Percentiles rank a stretch among this genome's conserved stretches.
Evolutionary conservation across 2,888 invertebrate genomes (phyloP).

Genomic region (Psococerastis gibbosa): DNA sequence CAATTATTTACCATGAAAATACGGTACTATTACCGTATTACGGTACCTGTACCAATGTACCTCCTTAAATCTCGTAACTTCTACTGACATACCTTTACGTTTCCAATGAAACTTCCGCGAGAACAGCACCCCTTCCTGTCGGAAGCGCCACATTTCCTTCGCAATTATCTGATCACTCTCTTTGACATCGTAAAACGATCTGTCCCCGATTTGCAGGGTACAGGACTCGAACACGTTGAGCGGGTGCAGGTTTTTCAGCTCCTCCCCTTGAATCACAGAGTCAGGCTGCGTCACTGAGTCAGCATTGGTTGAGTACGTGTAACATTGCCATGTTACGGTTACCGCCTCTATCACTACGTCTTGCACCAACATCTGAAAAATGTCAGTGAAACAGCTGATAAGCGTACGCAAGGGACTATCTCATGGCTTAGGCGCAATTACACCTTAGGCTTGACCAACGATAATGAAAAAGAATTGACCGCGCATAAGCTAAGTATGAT

Average conservation of each 20-base stretch:
- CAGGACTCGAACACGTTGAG: conserved; percentile 75
- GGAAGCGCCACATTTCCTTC: conserved; percentile 53
- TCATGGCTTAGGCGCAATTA: too few species aligned
- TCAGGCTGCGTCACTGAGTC: conserved; percentile 45
- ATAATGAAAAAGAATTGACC: too few species aligned
- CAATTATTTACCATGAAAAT: too few species aligned
- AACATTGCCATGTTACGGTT: conserved; percentile 76
- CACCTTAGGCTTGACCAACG: too few species aligned
- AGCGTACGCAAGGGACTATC: too few species aligned
- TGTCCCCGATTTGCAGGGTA: conserved; percentile 75
- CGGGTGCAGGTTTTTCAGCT: conserved; percentile 61
- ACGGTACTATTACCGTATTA: too few species aligned
- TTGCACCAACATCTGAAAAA: conserved; percentile 53
- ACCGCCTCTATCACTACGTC: conserved; percentile 62
- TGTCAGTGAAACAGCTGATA: neutral
- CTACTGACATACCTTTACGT: neutral
- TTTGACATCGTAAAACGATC: conserved; percentile 62
- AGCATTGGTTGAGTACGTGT: conserved; percentile 41
- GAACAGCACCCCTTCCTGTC: conserved; percentile 24
- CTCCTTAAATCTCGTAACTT: too few species aligned
- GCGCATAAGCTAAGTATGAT: too few species aligned
- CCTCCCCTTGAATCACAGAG: conserved; percentile 47
- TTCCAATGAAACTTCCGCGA: too few species aligned
- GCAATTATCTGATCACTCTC: conserved; percentile 54
- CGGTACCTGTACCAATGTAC: too few species aligned